phyloP scores from a whole-genome alignment of 2,888 invertebrate species.

The Marronus borbonicus region DNA sequence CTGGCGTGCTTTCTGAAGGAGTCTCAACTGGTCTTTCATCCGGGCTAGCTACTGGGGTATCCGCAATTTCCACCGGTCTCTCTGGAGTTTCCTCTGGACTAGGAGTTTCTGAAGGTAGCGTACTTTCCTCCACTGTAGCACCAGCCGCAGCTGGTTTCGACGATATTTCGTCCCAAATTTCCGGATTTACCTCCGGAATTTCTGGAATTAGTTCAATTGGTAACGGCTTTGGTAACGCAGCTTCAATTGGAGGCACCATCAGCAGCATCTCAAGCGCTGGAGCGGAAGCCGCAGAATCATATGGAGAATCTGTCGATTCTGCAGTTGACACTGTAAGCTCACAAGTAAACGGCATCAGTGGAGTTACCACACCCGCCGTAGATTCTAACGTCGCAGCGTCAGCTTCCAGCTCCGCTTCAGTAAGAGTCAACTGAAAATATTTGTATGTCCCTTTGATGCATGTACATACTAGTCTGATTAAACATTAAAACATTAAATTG shows the following conservation, averaged over 20 bases:
- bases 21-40: conserved; percentile 3
- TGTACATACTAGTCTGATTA: conserved; percentile 48
- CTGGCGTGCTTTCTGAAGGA: neutral
- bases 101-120: conserved; percentile 21
- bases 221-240: conserved; percentile 22
- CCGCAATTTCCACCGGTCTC: conserved; percentile 19
- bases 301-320: neutral
- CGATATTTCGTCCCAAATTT: conserved; percentile 21
- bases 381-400: conserved; percentile 39
- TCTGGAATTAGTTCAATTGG: conserved; percentile 30
- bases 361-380: neutral
- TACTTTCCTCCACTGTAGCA: conserved; percentile 14
- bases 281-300: neutral
- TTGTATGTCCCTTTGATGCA: conserved; percentile 38
- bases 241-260: conserved; percentile 26
- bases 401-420: conserved; percentile 37
- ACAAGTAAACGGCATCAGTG: conserved; percentile 19
- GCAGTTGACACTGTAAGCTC: neutral
- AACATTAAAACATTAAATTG: conserved; percentile 46
- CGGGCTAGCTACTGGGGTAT: conserved; percentile 17
- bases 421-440: conserved; percentile 32
- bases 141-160: conserved; percentile 15
- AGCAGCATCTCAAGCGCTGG: conserved; percentile 8
- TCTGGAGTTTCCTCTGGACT: conserved; percentile 21
- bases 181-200: conserved; percentile 8